These are phyloP conservation scores for Danaus plexippus DNA, from an alignment of 1,140 invertebrate species.

Conservation along the genomic window DNA sequence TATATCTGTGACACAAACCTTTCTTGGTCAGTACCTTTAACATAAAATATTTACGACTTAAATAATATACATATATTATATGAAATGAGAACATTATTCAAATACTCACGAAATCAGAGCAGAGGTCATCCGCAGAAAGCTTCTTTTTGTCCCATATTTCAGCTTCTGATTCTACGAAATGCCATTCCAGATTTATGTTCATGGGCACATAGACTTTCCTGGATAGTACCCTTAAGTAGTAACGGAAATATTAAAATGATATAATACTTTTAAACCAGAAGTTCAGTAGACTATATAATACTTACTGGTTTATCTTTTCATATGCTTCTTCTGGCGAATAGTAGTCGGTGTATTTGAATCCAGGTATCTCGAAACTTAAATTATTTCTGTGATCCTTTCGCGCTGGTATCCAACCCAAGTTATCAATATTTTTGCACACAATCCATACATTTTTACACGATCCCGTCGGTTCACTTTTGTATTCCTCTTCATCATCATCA, in stretches of 20 bases:
- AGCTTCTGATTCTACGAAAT: slow-evolving; percentile 21
- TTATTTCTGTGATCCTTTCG: slow-evolving; percentile 26
- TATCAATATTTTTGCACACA: slow-evolving; percentile 36
- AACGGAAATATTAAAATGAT: too few relatives aligned
- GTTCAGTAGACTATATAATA: slow-evolving; percentile 19
- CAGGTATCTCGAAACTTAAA: slow-evolving; percentile 56
- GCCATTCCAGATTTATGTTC: slow-evolving; percentile 35
- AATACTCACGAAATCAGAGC: slow-evolving; percentile 35
- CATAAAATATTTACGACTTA: not conserved
- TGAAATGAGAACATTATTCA: not conserved
- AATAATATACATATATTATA: not conserved
- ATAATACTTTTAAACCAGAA: too few relatives aligned
- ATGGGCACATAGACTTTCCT: slow-evolving; percentile 41
- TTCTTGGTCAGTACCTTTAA: slow-evolving; percentile 34
- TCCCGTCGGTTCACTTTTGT: slow-evolving; percentile 4
- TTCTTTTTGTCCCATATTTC: slow-evolving; percentile 18
- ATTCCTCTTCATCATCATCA: slow-evolving; percentile 47
- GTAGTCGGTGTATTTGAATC: slow-evolving; percentile 47
- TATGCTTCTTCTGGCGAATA: slow-evolving; percentile 44
- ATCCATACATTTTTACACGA: slow-evolving; percentile 37
- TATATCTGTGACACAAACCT: slow-evolving; percentile 28
- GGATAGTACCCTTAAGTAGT: slow-evolving; percentile 39
- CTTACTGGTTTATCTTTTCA: slow-evolving; percentile 53
- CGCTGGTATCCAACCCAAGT: slow-evolving; percentile 43
- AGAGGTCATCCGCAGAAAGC: slow-evolving; percentile 23